A percentile compares a stretch with the other conserved stretches of the same genome.
Evolutionary conservation across 2,888 invertebrate genomes (phyloP).

Genomic region (Apodemia zela): DNA sequence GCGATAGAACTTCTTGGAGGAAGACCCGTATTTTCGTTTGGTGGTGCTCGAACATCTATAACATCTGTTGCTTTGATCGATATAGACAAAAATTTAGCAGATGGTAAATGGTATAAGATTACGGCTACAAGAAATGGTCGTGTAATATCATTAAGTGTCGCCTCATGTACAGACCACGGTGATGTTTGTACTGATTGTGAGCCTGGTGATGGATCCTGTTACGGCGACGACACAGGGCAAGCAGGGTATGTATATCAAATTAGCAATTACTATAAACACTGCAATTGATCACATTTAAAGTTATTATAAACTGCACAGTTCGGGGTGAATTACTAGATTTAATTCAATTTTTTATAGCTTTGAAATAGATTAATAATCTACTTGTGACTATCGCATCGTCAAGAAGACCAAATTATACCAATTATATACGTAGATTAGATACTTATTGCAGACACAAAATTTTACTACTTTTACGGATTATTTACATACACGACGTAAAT

Average conservation of each 20-base stretch:
- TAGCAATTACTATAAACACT: not conserved
- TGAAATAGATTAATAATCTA: no score
- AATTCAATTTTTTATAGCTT: no score
- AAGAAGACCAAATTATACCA: no score
- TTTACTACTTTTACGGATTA: no score
- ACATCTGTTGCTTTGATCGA: constrained; percentile 87
- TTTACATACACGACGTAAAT: no score
- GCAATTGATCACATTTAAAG: no score
- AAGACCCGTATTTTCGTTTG: constrained; percentile 92
- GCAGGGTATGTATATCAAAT: constrained; percentile 85
- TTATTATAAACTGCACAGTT: no score
- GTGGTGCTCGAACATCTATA: constrained; percentile 93
- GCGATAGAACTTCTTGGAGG: constrained; percentile 93
- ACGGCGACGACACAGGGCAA: constrained; percentile 91
- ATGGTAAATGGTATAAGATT: constrained; percentile 95
- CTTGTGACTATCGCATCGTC: no score
- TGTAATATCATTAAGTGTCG: constrained; percentile 91
- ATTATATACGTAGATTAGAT: no score
- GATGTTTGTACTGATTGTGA: constrained; percentile 92
- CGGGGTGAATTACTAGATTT: no score
- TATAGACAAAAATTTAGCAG: constrained; percentile 84
- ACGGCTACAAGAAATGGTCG: constrained; percentile 94
- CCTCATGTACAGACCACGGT: constrained; percentile 91
- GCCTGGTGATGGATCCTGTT: constrained; percentile 90
- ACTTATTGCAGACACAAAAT: no score